phyloP scores from a whole-genome alignment of 2,888 invertebrate genomes.

The Bellardia pandia region DNA sequence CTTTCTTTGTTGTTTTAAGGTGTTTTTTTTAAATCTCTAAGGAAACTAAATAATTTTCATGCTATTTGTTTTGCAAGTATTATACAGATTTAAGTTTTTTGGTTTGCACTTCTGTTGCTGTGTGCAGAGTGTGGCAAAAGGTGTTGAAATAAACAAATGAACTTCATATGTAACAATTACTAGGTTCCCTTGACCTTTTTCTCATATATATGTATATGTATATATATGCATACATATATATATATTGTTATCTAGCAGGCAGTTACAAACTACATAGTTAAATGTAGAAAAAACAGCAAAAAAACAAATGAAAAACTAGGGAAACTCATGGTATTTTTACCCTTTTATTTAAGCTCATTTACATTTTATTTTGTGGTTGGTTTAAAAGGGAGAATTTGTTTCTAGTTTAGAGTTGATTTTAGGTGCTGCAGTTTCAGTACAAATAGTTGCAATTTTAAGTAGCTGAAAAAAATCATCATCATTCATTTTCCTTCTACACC shows the following conservation, averaged over 20 bases:
- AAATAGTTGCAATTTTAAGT: slow-evolving; percentile 19
- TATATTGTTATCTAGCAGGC: neutral
- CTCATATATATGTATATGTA: neutral
- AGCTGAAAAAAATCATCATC: slow-evolving; percentile 19
- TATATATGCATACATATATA: neutral
- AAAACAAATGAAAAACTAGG: neutral
- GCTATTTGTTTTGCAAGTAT: slow-evolving; percentile 1
- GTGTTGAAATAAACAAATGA: slow-evolving; percentile 68
- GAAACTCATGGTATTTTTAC: neutral
- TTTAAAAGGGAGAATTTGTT: slow-evolving; percentile 14
- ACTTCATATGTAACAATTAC: slow-evolving; percentile 51
- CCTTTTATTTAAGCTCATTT: slow-evolving; percentile 57
- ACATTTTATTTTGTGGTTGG: slow-evolving; percentile 46
- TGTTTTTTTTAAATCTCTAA: neutral
- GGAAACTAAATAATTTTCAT: neutral
- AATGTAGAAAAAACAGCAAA: neutral
- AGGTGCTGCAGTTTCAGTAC: too few relatives aligned
- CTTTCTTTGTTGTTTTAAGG: too few relatives aligned
- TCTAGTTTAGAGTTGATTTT: neutral
- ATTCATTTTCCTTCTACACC: slow-evolving; percentile 18
- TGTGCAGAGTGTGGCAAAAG: slow-evolving; percentile 45
- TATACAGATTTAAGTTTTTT: slow-evolving; percentile 7
- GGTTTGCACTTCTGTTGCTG: neutral
- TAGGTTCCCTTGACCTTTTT: slow-evolving; percentile 66
- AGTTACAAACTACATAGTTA: neutral